Conservation (phyloP, 1,140 invertebrate species). For the Pristionchus pacificus region DNA sequence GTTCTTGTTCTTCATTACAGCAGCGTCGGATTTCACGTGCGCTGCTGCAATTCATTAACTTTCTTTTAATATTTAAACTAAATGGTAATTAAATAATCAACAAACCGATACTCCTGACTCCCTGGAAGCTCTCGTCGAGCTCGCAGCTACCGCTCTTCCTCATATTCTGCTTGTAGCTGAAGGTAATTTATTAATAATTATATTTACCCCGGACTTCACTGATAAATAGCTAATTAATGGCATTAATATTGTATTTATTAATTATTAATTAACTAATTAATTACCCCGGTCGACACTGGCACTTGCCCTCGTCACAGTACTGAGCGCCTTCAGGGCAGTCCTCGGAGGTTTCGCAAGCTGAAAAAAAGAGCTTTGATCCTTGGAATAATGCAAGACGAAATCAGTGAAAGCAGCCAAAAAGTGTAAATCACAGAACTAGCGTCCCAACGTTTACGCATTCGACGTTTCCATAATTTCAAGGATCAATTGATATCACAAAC, state of each 20-base stretch:
- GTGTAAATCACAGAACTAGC: too few species aligned
- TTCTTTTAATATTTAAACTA: neutral
- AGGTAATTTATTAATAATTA: too few species aligned
- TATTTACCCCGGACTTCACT: neutral
- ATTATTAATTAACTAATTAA: too few species aligned
- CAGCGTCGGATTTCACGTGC: neutral
- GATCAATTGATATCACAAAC: too few species aligned
- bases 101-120: neutral
- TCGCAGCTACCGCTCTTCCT: conserved; percentile 12
- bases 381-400: too few species aligned
- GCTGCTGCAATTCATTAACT: too few species aligned
- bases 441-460: too few species aligned
- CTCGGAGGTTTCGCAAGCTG: conserved; percentile 11
- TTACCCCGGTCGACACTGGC: conserved; percentile 20
- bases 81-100: neutral
- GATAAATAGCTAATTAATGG: too few species aligned
- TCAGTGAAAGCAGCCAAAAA: too few species aligned
- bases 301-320: conserved; percentile 23
- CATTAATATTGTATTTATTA: too few species aligned
- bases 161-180: conserved; percentile 16
- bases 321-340: conserved; percentile 18
- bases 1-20: neutral
- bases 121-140: neutral
- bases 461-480: too few species aligned
- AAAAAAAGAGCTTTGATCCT: neutral